Base-by-base conservation (phyloP, 2,113 vertebrate species). In the Brachyhypopomus gauderio region DNA sequence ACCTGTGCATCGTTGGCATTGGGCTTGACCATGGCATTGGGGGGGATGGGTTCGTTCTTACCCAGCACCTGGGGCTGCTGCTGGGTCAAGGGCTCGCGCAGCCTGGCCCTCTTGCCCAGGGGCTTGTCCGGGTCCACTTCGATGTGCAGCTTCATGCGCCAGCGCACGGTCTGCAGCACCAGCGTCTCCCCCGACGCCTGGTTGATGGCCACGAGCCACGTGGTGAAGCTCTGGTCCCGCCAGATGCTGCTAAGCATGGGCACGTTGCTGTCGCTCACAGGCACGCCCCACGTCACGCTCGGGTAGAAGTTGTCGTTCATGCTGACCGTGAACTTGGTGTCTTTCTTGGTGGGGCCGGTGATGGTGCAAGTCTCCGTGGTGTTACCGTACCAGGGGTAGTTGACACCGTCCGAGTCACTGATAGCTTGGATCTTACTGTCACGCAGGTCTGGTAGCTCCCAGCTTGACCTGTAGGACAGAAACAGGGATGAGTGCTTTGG, bases 281-380 rank as follows among this genome's bases (percentile, higher is more conserved):
- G 98, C 86, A 98, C 94, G 0, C 96, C 96, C 98, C 98, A 99
- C 14, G 97, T 99, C 90, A 99, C 97, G 0, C 98, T 99, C 27
- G 98, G 98, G 92, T 99, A 99, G 85, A 99, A 99, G 89, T 99
- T 99, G 91, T 99, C 98, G 1, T 99, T 99, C 98, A 99, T 99
- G 89, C 96, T 98, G 89, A 99, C 95, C 8, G 91, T 94, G 91
- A 98, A 98, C 89, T 92, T 96, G 91, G 92, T 95, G 82, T 97
- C 96, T 83, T 95, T 96, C 91, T 93, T 97, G 62, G 97, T 98
- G 86, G 98, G 97, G 3, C 97, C 97, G 59, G 95, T 94, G 0
- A 99, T 88, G 48, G 96, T 98, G 93, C 94, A 97, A 1, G 97
- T 99, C 88, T 99, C 97, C 0, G 97, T 99, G 41, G 97, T 99